A percentile compares a stretch with the other conserved stretches of the same genome.
Evolutionary conservation across 1,140 invertebrate genomes (phyloP).

Genomic region (Tetragonula clypearis): DNA sequence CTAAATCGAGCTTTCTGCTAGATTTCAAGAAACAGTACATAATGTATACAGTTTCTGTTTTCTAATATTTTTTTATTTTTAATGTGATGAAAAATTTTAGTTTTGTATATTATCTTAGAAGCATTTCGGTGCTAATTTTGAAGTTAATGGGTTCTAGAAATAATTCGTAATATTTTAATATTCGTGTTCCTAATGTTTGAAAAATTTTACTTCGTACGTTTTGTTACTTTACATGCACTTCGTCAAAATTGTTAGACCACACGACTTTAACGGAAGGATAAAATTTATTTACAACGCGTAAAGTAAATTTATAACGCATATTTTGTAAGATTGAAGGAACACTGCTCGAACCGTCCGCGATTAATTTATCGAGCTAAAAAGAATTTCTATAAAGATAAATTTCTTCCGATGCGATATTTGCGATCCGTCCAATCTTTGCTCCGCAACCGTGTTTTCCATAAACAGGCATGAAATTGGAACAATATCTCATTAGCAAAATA

Average conservation of each 20-base stretch:
- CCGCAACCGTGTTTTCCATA: neutral
- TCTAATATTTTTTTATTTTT: neutral
- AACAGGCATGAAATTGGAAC: constrained; percentile 20
- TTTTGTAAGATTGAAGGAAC: constrained; percentile 31
- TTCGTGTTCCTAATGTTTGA: neutral
- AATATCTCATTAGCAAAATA: constrained; percentile 35
- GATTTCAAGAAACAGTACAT: too few relatives aligned
- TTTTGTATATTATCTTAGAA: neutral
- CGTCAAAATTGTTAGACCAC: neutral
- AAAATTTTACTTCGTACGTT: neutral
- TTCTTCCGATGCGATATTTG: neutral
- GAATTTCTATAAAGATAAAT: constrained; percentile 51
- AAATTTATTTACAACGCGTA: constrained; percentile 35
- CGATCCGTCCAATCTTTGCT: constrained; percentile 1
- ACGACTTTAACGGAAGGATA: constrained; percentile 9
- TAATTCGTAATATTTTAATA: neutral
- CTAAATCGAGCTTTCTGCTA: too few relatives aligned
- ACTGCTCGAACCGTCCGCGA: neutral
- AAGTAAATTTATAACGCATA: neutral
- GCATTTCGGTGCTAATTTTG: too few relatives aligned
- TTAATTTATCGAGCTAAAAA: constrained; percentile 17
- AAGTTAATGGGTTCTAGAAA: too few relatives aligned
- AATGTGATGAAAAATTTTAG: neutral
- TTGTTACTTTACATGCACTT: neutral
- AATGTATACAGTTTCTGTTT: too few relatives aligned